These are phyloP conservation scores for Ennomos quercinarius DNA, from an alignment of 2,888 invertebrate genomes.

Conservation along the genomic window DNA sequence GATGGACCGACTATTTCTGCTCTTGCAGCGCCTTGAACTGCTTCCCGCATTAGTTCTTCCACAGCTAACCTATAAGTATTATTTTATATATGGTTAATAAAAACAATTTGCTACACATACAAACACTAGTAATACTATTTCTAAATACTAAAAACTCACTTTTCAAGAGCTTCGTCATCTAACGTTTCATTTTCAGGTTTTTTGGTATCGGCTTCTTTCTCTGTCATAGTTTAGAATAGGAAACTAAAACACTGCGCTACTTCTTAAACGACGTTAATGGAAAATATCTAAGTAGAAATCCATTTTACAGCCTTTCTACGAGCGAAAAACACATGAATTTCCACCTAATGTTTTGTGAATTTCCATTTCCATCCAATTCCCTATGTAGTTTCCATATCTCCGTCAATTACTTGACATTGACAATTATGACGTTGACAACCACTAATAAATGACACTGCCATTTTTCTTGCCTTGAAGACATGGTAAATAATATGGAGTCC, in stretches of 20 bases:
- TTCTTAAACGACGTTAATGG: slow-evolving; percentile 6
- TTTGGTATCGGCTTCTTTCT: slow-evolving; percentile 75
- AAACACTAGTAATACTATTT: too few relatives aligned
- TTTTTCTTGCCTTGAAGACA: too few relatives aligned
- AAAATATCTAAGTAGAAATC: slow-evolving; percentile 47
- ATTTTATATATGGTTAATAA: not conserved
- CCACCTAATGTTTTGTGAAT: slow-evolving; percentile 16
- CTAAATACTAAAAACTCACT: slow-evolving; percentile 56
- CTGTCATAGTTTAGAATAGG: slow-evolving; percentile 77
- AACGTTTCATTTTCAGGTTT: slow-evolving; percentile 73
- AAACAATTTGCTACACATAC: not conserved
- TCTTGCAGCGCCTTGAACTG: slow-evolving; percentile 85
- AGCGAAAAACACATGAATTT: slow-evolving; percentile 59
- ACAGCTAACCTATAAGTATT: slow-evolving; percentile 78
- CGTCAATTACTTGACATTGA: slow-evolving; percentile 14
- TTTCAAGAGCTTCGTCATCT: slow-evolving; percentile 81
- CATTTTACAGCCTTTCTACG: slow-evolving; percentile 51
- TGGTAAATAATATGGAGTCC: too few relatives aligned
- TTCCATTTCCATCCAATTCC: too few relatives aligned
- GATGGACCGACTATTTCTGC: slow-evolving; percentile 86
- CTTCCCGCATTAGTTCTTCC: slow-evolving; percentile 86
- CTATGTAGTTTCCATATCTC: too few relatives aligned
- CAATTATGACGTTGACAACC: too few relatives aligned
- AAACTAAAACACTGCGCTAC: slow-evolving; percentile 20
- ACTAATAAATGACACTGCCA: not conserved